Base-by-base conservation (phyloP, 1,140 invertebrate species). In the Heterodera schachtii region DNA sequence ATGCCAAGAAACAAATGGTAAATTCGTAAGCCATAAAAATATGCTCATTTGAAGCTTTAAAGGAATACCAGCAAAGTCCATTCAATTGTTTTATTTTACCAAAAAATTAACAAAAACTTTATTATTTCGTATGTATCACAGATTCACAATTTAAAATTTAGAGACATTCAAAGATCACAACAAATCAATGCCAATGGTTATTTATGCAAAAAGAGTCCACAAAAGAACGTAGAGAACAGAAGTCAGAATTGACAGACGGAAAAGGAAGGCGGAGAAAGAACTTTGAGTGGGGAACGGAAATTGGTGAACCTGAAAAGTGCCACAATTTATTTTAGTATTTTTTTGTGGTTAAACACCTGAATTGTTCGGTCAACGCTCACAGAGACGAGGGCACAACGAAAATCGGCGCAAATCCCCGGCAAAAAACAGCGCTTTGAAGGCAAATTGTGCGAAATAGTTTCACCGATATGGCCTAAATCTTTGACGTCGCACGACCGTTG, bases 341-440 rank as follows among this genome's bases (percentile, higher is more conserved):
- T 6, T 52, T 11, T 8, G 49, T 52, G 49, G 49, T 52, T 6
- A 11, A 6, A 52, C 49, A 52, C 57, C 60, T 84, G 82, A 64
- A 83, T 82, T 9, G 82, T 75, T 49, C 75, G 52, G 70, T 83
- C 81, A 41, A 82, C 81, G 73, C 80, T 75, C 21, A 83, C 64
- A 46, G 81, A 83, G 7, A 83, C 52, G 13, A 83, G 46, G 21
- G 80, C 21, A 57, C 71, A 52, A 75, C 31, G 74, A 47, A 47
- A 81, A 60, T 75, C 60, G 44, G 81, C 71, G 49, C 80, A 82
- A 82, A 82, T 67, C 19, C 81, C 81, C 16, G 81, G 81, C 41
- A 83, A 75, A 73, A 82, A 82, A 19, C 69, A 80, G 43, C 74
- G 79, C 11, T 44, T n/a, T 19, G 75, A 1, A 3, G 74, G 31